A percentile compares a stretch with the other conserved stretches of the same genome.
Conservation (phyloP, 2,113 vertebrate species). For the Bujurquina vittata region DNA sequence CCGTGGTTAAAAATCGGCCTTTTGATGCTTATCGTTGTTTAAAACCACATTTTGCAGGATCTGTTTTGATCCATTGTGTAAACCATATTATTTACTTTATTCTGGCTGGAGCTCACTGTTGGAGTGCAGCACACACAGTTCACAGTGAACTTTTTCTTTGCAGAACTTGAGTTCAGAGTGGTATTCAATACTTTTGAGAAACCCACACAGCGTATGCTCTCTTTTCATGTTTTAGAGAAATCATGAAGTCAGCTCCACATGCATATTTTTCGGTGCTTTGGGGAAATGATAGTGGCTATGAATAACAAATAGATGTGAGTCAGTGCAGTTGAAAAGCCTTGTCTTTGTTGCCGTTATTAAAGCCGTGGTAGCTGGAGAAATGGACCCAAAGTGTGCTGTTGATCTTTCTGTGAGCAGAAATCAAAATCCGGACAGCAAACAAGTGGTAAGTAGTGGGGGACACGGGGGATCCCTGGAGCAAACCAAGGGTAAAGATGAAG, state of each 20-base stretch:
- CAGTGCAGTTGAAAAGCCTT: slow-evolving; percentile 64
- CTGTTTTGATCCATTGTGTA: not conserved
- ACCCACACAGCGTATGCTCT: slow-evolving; percentile 51
- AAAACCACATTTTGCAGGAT: not conserved
- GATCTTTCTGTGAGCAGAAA: slow-evolving; percentile 69
- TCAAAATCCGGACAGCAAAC: slow-evolving; percentile 76
- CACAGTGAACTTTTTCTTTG: slow-evolving; percentile 49
- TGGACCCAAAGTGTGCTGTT: slow-evolving; percentile 64
- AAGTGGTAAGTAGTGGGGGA: slow-evolving; percentile 64
- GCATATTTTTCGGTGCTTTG: slow-evolving; percentile 71
- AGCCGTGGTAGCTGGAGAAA: slow-evolving; percentile 64
- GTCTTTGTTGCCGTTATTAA: slow-evolving; percentile 66
- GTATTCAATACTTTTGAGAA: slow-evolving; percentile 50
- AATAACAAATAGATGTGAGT: slow-evolving; percentile 78
- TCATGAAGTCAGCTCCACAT: slow-evolving; percentile 62
- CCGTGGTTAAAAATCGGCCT: not conserved
- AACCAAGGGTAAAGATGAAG: slow-evolving; percentile 76
- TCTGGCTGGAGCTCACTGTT: not conserved
- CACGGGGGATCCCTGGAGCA: slow-evolving; percentile 70
- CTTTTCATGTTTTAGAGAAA: slow-evolving; percentile 68
- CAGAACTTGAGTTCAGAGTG: slow-evolving; percentile 60
- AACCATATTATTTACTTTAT: slow-evolving; percentile 7
- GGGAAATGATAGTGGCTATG: slow-evolving; percentile 75
- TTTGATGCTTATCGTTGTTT: slow-evolving; percentile 12
- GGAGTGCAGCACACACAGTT: slow-evolving; percentile 23